phyloP scores from a whole-genome alignment of 2,888 invertebrate species.

The Heliconius ismenius region DNA sequence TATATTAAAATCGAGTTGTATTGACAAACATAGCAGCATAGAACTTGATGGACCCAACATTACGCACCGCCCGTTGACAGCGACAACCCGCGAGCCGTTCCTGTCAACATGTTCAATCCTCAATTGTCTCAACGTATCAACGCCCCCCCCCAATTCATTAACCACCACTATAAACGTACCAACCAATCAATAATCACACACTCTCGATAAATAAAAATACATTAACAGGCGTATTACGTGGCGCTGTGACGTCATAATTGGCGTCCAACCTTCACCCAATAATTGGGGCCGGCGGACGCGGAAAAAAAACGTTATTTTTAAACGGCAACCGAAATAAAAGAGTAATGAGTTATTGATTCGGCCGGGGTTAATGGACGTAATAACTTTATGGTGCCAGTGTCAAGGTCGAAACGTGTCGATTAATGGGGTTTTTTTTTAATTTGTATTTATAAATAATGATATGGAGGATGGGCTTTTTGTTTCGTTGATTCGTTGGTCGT shows the following conservation, averaged over 20 bases:
- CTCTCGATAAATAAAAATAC: conserved; percentile 46
- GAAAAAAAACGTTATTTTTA: conserved; percentile 59
- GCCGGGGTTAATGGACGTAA: conserved; percentile 56
- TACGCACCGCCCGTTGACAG: background rate
- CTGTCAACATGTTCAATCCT: background rate
- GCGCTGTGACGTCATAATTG: conserved; percentile 53
- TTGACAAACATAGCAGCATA: background rate
- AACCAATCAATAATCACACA: conserved; percentile 31
- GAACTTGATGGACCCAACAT: background rate
- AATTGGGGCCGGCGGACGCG: conserved; percentile 57
- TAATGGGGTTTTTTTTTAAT: conserved; percentile 48
- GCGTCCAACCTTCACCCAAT: conserved; percentile 62
- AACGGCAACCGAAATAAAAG: conserved; percentile 63
- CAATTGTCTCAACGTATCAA: conserved; percentile 11
- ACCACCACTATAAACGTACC: background rate
- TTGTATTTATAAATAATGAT: conserved; percentile 37
- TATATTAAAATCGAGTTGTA: background rate
- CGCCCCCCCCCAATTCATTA: conserved; percentile 12
- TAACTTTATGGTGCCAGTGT: conserved; percentile 54
- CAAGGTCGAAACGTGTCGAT: conserved; percentile 50
- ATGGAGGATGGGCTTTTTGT: conserved; percentile 28
- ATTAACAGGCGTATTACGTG: conserved; percentile 46
- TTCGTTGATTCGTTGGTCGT: background rate
- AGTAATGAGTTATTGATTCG: conserved; percentile 67
- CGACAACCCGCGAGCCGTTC: background rate